Conservation (phyloP, 2,888 invertebrate species). For the Chrysolina haemoptera region DNA sequence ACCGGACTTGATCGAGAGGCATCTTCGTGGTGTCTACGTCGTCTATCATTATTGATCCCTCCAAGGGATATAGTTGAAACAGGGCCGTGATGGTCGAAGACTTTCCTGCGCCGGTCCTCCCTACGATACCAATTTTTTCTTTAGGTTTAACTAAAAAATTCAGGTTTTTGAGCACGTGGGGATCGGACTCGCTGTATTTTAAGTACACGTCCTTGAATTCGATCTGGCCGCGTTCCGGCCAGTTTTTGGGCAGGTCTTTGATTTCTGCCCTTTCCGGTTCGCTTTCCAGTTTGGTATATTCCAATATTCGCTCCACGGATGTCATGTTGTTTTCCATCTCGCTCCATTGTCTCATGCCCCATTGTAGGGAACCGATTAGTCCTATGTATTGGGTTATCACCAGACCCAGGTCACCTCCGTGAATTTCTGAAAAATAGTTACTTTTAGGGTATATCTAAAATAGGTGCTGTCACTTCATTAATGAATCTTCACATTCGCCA, state of each 20-base stretch:
- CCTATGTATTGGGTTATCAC: conserved; percentile 84
- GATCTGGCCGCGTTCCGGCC: conserved; percentile 82
- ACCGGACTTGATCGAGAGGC: conserved; percentile 83
- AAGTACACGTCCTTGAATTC: conserved; percentile 80
- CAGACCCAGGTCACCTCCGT: conserved; percentile 83
- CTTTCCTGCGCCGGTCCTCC: conserved; percentile 90
- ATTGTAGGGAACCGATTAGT: conserved; percentile 78
- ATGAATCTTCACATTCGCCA: too few relatives aligned
- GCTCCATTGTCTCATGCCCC: conserved; percentile 86
- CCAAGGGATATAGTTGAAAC: conserved; percentile 85
- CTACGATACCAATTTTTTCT: conserved; percentile 85
- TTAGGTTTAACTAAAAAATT: conserved; percentile 79
- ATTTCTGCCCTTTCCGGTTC: conserved; percentile 59
- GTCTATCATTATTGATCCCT: conserved; percentile 88
- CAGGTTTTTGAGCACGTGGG: conserved; percentile 82
- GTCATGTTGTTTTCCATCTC: conserved; percentile 78
- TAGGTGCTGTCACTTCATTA: neutral
- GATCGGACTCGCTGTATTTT: conserved; percentile 80
- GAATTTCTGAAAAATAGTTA: conserved; percentile 66
- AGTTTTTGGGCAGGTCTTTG: conserved; percentile 73
- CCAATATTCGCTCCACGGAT: conserved; percentile 61
- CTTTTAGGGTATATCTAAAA: neutral
- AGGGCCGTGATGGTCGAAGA: conserved; percentile 84
- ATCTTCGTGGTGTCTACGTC: conserved; percentile 79
- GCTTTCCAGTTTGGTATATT: conserved; percentile 60